Conservation (phyloP, 2,113 vertebrate species). For the Mus spicilegus region DNA sequence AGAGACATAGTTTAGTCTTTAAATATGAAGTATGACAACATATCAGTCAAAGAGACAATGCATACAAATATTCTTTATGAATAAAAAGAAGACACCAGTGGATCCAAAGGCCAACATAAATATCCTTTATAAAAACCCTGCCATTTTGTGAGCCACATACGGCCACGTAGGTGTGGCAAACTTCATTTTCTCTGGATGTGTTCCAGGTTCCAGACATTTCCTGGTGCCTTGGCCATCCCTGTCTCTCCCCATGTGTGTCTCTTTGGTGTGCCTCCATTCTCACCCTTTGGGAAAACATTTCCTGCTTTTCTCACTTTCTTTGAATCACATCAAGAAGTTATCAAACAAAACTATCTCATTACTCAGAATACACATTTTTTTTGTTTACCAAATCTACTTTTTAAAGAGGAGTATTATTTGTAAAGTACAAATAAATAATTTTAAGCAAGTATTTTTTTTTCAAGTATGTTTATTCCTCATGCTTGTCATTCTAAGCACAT, state of each 20-base stretch:
- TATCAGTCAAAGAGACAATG: conserved; percentile 51
- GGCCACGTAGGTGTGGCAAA: conserved; percentile 4
- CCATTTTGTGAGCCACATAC: neutral
- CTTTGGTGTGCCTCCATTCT: conserved; percentile 2
- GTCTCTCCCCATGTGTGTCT: neutral
- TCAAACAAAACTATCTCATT: conserved; percentile 55
- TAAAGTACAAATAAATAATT: conserved; percentile 42
- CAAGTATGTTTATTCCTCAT: conserved; percentile 59
- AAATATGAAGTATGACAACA: conserved; percentile 27
- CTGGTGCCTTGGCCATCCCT: neutral
- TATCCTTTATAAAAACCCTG: conserved; percentile 39
- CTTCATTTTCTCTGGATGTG: conserved; percentile 48
- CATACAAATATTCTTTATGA: conserved; percentile 35
- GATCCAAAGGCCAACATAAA: conserved; percentile 28
- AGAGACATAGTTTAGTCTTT: conserved; percentile 56
- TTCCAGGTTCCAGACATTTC: conserved; percentile 63
- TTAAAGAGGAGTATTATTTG: conserved; percentile 50
- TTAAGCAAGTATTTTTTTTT: conserved; percentile 59
- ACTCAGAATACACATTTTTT: conserved; percentile 41
- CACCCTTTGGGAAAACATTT: conserved; percentile 59
- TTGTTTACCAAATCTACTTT: neutral
- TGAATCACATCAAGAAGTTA: conserved; percentile 61
- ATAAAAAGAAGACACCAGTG: conserved; percentile 2
- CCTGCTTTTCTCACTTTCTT: conserved; percentile 49
- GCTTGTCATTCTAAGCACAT: conserved; percentile 39